Percentiles rank a stretch among this genome's conserved stretches.
Evolutionary conservation across 2,113 vertebrate species (phyloP).

Genomic region (Istiophorus platypterus): DNA sequence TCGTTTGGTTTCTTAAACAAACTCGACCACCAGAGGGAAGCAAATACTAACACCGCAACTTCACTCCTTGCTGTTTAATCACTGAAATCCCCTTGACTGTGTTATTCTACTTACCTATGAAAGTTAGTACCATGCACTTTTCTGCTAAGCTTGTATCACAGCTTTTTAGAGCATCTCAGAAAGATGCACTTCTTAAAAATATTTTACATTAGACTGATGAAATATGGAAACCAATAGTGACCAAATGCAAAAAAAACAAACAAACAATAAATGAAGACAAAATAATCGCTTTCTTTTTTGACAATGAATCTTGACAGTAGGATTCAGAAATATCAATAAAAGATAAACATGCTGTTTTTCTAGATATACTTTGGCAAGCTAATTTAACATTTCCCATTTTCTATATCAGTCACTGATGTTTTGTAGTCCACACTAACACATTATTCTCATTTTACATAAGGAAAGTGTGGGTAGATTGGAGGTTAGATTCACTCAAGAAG

Average conservation of each 20-base stretch:
- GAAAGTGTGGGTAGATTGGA: not conserved
- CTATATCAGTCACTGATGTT: not conserved
- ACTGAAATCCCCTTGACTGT: not conserved
- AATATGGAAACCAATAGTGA: too few relatives aligned
- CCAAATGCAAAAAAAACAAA: too few relatives aligned
- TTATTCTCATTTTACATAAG: not conserved
- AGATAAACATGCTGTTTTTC: too few relatives aligned
- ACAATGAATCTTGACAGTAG: too few relatives aligned
- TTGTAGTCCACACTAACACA: not conserved
- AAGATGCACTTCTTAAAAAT: too few relatives aligned
- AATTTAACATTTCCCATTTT: not conserved
- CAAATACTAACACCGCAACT: constrained; percentile 17
- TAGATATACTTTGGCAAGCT: not conserved
- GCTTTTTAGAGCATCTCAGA: not conserved
- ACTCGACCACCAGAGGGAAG: constrained; percentile 56
- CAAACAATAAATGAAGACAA: too few relatives aligned
- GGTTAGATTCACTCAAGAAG: not conserved
- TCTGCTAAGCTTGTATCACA: constrained; percentile 4
- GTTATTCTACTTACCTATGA: not conserved
- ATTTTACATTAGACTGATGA: too few relatives aligned
- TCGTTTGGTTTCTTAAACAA: not conserved
- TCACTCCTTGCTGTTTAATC: not conserved
- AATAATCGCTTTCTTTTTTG: too few relatives aligned
- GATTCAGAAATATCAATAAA: too few relatives aligned
- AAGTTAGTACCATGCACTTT: not conserved